phyloP scores from a whole-genome alignment of 1,140 invertebrate genomes.

The Aphelenchoides avenae region DNA sequence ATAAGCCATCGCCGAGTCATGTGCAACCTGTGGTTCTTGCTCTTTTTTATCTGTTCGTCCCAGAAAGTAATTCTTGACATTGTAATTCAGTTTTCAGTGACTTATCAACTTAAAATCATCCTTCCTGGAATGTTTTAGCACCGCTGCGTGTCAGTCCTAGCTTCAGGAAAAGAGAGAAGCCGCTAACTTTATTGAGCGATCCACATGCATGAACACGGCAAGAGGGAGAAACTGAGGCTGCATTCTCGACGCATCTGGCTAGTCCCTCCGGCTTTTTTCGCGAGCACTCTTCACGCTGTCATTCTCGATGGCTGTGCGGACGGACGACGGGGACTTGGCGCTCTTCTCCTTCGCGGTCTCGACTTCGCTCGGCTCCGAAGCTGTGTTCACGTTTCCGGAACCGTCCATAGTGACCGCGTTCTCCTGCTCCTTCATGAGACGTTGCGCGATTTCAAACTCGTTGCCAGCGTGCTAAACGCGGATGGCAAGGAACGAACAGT shows the following conservation, averaged over 20 bases:
- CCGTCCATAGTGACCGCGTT: conserved; percentile 14
- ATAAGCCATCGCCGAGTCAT: too few relatives aligned
- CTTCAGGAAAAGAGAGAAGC: neutral
- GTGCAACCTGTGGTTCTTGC: too few relatives aligned
- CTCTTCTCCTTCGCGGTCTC: neutral
- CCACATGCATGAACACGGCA: neutral
- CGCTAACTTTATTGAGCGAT: neutral
- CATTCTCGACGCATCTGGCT: neutral
- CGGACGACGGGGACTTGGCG: conserved; percentile 1
- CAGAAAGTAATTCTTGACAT: too few relatives aligned
- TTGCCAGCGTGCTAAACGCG: conserved; percentile 44
- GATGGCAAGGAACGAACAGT: neutral
- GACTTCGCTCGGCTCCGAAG: neutral
- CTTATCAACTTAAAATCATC: too few relatives aligned
- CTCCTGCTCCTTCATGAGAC: conserved; percentile 36
- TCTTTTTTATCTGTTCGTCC: too few relatives aligned
- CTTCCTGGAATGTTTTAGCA: too few relatives aligned
- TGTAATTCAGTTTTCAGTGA: too few relatives aligned
- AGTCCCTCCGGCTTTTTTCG: conserved; percentile 6
- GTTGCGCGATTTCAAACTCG: conserved; percentile 36
- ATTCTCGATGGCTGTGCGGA: neutral
- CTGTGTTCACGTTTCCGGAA: neutral
- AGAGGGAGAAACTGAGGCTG: neutral
- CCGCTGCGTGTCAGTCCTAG: neutral
- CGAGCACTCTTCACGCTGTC: neutral